Evolutionary conservation across 1,140 invertebrate species (phyloP).

Genomic region (Aphidius ervi): DNA sequence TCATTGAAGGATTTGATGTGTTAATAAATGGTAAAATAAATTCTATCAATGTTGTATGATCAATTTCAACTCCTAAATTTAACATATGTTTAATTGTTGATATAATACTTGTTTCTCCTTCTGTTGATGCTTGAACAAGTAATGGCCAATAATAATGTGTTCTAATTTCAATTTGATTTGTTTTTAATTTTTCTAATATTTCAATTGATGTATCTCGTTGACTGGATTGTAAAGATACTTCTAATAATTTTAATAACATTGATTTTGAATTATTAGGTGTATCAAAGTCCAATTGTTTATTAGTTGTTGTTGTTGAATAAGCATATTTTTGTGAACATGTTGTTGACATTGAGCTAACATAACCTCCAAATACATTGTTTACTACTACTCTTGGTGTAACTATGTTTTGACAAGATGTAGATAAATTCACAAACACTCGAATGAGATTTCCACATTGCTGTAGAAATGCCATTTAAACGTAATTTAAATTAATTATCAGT

Average conservation of each 20-base stretch:
- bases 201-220: conserved; percentile 47
- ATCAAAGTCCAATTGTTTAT: too few relatives aligned
- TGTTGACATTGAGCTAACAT: not conserved
- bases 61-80: conserved; percentile 48
- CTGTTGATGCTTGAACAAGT: conserved; percentile 25
- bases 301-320: too few relatives aligned
- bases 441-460: not conserved
- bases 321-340: not conserved
- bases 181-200: conserved; percentile 53
- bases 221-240: conserved; percentile 43
- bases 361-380: not conserved
- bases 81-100: conserved; percentile 52
- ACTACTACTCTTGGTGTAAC: not conserved
- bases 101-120: conserved; percentile 50
- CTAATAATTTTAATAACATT: conserved; percentile 38
- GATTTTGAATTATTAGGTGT: conserved; percentile 26
- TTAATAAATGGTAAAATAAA: conserved; percentile 55
- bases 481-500: too few relatives aligned
- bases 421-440: not conserved
- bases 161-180: conserved; percentile 45
- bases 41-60: conserved; percentile 54
- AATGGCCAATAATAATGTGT: conserved; percentile 61
- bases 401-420: not conserved
- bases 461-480: conserved; percentile 8
- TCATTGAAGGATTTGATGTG: conserved; percentile 45